phyloP scores from a whole-genome alignment of 2,888 invertebrate genomes.

The Lissocephala sabroskyi region DNA sequence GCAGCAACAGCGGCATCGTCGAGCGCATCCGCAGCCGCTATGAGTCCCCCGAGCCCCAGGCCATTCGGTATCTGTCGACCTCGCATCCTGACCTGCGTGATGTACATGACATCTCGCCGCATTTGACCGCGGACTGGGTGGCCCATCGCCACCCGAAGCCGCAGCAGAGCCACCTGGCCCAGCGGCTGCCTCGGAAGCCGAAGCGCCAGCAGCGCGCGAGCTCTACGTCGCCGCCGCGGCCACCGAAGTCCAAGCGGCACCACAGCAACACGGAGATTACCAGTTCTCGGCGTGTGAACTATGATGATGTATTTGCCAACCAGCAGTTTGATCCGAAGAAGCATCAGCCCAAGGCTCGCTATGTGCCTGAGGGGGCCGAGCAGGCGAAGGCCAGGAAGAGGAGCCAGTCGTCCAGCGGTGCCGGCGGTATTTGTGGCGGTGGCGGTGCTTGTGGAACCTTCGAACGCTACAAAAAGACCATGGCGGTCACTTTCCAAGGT shows the following conservation, averaged over 20 bases:
- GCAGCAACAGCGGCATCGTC: constrained; percentile 75
- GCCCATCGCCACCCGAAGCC: constrained; percentile 82
- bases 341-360: constrained; percentile 83
- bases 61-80: constrained; percentile 76
- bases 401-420: neutral
- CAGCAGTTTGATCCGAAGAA: constrained; percentile 83
- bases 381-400: constrained; percentile 78
- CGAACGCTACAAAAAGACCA: constrained; percentile 46
- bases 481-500: constrained; percentile 71
- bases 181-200: constrained; percentile 74
- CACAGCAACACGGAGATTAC: constrained; percentile 67
- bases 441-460: constrained; percentile 27
- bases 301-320: constrained; percentile 75
- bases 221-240: constrained; percentile 74
- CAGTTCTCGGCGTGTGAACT: constrained; percentile 70
- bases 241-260: constrained; percentile 64
- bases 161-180: constrained; percentile 5
- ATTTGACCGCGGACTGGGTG: constrained; percentile 84
- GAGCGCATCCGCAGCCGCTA: constrained; percentile 82
- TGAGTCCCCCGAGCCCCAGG: constrained; percentile 48
- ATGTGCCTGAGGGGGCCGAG: constrained; percentile 76
- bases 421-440: neutral
- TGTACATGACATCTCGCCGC: constrained; percentile 83
- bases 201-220: constrained; percentile 74
- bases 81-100: constrained; percentile 87